Evolutionary conservation across 2,113 vertebrate genomes (phyloP), one percentile per base, ranked within the genome.

Genomic region (Marcusenius ussheri): DNA sequence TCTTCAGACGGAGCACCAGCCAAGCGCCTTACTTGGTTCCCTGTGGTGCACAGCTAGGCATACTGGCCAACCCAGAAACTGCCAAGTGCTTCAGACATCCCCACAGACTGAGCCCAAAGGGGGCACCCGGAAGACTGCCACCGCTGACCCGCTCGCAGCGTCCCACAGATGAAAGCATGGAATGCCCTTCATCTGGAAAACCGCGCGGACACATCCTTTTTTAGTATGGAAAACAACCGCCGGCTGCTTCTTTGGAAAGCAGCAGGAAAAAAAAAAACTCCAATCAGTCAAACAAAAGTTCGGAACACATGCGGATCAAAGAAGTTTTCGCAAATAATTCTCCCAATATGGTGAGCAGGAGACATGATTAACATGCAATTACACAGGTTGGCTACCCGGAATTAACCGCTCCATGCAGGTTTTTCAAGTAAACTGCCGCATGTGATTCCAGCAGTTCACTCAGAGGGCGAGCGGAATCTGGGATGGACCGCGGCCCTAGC

Each of bases 1-100:
- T 94, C 92, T 94, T 88, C 31, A 50, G 87, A 13, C 0, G 93
- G 95, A 94, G 93, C 90, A 93, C 91, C 91, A 92, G 94, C 93
- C 74, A 42, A 80, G 74, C 10, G 35, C 93, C 94, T 94, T 94
- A 93, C 89, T 91, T 92, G 92, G 93, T 90, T 92, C 91, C 92
- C 93, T 94, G 93, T 92, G 92, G 89, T 91, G 92, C 92, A 92
- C 93, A 93, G 91, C 92, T 89, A 86, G 89, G 91, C 90, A 91
- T 85, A 91, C 89, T 1, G 83, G 90, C 88, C 92, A 51, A 89
- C 74, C 87, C 46, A 11, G 90, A 46, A 45, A 88, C 89, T 93
- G 94, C 92, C 92, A 84, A 84, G 45, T 27, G 35, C 21, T 42
- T 47, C 45, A 80, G 35, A 19, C 35, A 42, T 35, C 85, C n/a